Evolutionary conservation across 2,888 invertebrate genomes (phyloP).

Genomic region (Apodemia hepburni): DNA sequence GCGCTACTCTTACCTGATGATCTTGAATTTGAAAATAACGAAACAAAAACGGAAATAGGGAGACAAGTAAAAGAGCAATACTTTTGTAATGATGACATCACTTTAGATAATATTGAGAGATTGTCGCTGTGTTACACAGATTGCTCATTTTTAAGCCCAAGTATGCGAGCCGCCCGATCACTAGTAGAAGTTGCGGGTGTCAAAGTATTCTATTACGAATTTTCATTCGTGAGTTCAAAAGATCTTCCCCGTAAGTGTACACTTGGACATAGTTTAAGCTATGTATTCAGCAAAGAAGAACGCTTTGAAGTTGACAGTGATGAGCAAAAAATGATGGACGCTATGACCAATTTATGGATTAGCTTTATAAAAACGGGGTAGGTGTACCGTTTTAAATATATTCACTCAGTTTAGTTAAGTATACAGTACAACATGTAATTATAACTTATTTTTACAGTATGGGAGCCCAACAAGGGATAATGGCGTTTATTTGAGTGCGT

Average conservation of each 20-base stretch:
- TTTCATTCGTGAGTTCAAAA: slow-evolving; percentile 65
- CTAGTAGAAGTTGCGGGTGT: slow-evolving; percentile 46
- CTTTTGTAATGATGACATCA: slow-evolving; percentile 44
- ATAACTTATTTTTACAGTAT: too few species aligned
- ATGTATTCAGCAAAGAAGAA: slow-evolving; percentile 58
- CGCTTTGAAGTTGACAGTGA: slow-evolving; percentile 28
- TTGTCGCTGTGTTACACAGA: slow-evolving; percentile 53
- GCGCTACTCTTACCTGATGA: slow-evolving; percentile 48
- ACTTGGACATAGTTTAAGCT: slow-evolving; percentile 75
- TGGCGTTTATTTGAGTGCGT: too few species aligned
- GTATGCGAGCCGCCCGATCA: slow-evolving; percentile 47
- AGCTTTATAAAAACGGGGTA: slow-evolving; percentile 79
- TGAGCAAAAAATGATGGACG: slow-evolving; percentile 40
- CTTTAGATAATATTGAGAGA: slow-evolving; percentile 33
- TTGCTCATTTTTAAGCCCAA: slow-evolving; percentile 49
- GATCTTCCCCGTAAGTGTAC: slow-evolving; percentile 48
- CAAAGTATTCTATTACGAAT: slow-evolving; percentile 78
- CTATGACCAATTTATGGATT: slow-evolving; percentile 50
- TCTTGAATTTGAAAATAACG: slow-evolving; percentile 40
- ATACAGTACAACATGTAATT: too few species aligned
- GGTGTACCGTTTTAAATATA: slow-evolving; percentile 27
- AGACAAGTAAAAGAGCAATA: slow-evolving; percentile 45
- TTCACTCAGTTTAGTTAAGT: too few species aligned
- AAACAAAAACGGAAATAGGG: slow-evolving; percentile 37
- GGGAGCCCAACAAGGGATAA: too few species aligned